Percentiles rank a stretch among this genome's conserved stretches.
Conservation (phyloP, 2,113 vertebrate species). For the Amphilophus citrinellus region DNA sequence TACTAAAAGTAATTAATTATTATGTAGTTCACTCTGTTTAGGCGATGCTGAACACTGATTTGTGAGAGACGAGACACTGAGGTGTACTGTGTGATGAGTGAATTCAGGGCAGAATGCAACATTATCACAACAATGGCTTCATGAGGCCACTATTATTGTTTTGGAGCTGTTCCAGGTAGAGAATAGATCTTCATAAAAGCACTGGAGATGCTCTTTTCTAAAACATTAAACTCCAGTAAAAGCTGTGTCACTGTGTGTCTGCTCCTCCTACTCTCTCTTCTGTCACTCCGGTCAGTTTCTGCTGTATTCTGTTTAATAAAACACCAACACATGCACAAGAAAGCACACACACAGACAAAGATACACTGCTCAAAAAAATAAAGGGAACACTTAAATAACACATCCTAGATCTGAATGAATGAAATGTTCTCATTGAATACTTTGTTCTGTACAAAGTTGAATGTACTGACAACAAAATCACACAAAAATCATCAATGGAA, state of each 20-base stretch:
- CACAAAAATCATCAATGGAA: too few species aligned
- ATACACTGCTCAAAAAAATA: not conserved
- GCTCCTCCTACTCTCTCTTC: not conserved
- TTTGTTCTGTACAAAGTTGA: too few species aligned
- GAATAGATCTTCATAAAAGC: not conserved
- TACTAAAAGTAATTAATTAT: not conserved
- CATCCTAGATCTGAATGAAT: too few species aligned
- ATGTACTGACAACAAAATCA: too few species aligned
- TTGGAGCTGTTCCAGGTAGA: not conserved
- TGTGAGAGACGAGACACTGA: not conserved
- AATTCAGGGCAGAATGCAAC: not conserved
- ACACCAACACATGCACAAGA: not conserved
- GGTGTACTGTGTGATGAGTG: not conserved
- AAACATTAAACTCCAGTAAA: not conserved
- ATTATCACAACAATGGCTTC: not conserved
- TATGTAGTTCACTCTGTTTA: not conserved
- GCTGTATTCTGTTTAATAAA: constrained; percentile 9
- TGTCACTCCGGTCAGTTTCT: not conserved
- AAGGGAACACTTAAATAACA: too few species aligned
- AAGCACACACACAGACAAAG: not conserved
- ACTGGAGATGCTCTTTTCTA: not conserved
- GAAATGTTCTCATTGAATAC: too few species aligned
- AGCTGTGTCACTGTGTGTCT: not conserved
- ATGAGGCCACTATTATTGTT: not conserved
- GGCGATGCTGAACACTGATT: not conserved